Evolutionary conservation across 2,888 invertebrate species (phyloP).

Genomic region (Nemotelus pantherinus): DNA sequence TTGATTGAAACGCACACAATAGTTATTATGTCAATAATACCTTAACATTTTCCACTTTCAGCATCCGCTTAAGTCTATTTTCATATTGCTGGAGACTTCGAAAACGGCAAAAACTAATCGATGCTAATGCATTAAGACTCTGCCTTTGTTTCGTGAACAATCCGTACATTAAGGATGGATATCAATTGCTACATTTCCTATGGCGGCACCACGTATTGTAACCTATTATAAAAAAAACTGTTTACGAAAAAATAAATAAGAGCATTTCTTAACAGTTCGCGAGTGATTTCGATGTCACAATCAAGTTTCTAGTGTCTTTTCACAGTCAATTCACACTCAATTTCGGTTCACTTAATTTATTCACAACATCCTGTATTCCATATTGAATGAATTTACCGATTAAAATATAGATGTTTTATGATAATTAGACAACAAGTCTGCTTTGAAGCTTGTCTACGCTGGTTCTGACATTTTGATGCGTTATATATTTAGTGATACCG

Average conservation of each 20-base stretch:
- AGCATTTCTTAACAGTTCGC: constrained; percentile 12
- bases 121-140: background rate
- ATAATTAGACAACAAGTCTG: constrained; percentile 23
- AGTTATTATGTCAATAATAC: constrained; percentile 12
- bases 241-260: constrained; percentile 8
- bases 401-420: constrained; percentile 34
- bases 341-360: constrained; percentile 31
- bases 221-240: background rate
- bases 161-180: background rate
- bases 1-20: constrained; percentile 27
- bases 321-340: constrained; percentile 33
- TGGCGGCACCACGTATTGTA: constrained; percentile 28
- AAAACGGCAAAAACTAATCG: background rate
- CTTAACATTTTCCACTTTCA: constrained; percentile 4
- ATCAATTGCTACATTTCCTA: constrained; percentile 29
- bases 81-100: constrained; percentile 1
- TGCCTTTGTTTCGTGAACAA: too few species aligned
- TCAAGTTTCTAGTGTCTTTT: constrained; percentile 25
- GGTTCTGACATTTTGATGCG: background rate
- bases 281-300: constrained; percentile 23
- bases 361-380: constrained; percentile 23
- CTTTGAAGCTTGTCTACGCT: constrained; percentile 3
- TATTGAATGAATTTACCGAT: constrained; percentile 27
- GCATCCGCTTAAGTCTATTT: constrained; percentile 3
- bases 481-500: too few species aligned